phyloP scores from a whole-genome alignment of 1,140 invertebrate genomes.

The Tetragonula clypearis region DNA sequence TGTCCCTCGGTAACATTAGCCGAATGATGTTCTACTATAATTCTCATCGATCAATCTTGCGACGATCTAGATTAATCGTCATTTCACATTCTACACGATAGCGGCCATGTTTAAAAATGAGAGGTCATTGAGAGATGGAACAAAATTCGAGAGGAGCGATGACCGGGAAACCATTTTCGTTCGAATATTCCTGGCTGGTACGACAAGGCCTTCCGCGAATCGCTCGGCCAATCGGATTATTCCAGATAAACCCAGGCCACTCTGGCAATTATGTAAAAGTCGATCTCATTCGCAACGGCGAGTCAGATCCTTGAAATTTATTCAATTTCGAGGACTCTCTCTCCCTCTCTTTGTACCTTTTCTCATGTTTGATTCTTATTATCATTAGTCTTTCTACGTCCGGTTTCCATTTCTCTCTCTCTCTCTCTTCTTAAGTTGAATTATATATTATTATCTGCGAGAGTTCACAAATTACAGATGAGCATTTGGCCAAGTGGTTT shows the following conservation, averaged over 20 bases:
- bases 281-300: background rate
- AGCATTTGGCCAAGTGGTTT: background rate
- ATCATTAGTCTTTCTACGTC: too few relatives aligned
- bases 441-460: background rate
- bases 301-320: constrained; percentile 8
- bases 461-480: background rate
- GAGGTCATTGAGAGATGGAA: too few relatives aligned
- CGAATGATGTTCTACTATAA: too few relatives aligned
- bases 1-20: too few relatives aligned
- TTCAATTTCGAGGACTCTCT: constrained; percentile 28
- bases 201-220: background rate
- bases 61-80: background rate
- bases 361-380: background rate
- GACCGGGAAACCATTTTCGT: background rate
- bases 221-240: constrained; percentile 30
- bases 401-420: background rate
- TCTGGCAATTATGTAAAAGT: constrained; percentile 42
- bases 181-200: background rate
- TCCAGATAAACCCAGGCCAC: constrained; percentile 6
- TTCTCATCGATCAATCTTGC: background rate
- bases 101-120: background rate
- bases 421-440: too few relatives aligned
- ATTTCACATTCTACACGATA: background rate
- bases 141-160: background rate
- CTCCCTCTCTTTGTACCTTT: too few relatives aligned